These are phyloP conservation scores for Lissonota sp. DNA, from an alignment of 2,888 invertebrate species.

Conservation along the genomic window DNA sequence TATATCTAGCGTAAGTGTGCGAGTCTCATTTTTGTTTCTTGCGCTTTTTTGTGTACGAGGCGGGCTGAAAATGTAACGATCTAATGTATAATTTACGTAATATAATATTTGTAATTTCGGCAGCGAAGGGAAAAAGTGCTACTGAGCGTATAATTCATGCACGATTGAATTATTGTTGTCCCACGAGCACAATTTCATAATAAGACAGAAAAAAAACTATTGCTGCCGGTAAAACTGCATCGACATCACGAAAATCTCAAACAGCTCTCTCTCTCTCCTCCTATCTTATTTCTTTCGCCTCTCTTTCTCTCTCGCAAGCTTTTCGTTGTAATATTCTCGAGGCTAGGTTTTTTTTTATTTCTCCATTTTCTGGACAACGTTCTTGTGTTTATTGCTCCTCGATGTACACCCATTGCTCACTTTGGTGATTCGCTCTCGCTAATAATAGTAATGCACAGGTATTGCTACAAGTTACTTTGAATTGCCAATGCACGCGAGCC, in stretches of 20 bases:
- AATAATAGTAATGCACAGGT: slow-evolving; percentile 25
- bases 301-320: slow-evolving; percentile 6
- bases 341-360: slow-evolving; percentile 41
- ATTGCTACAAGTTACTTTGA: slow-evolving; percentile 19
- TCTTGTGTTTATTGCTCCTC: slow-evolving; percentile 61
- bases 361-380: slow-evolving; percentile 14
- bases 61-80: slow-evolving; percentile 50
- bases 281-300: not conserved
- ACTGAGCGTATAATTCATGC: slow-evolving; percentile 14
- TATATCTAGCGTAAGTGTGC: slow-evolving; percentile 55
- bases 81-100: slow-evolving; percentile 40
- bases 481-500: slow-evolving; percentile 17
- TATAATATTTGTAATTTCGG: slow-evolving; percentile 46
- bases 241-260: slow-evolving; percentile 39
- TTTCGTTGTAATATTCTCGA: slow-evolving; percentile 11
- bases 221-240: not conserved
- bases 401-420: slow-evolving; percentile 28
- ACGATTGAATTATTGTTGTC: slow-evolving; percentile 40
- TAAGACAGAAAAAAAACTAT: slow-evolving; percentile 26
- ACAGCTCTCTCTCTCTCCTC: slow-evolving; percentile 19
- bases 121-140: slow-evolving; percentile 21
- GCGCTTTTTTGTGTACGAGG: slow-evolving; percentile 61
- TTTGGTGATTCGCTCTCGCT: not conserved
- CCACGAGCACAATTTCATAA: slow-evolving; percentile 33
- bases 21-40: slow-evolving; percentile 43